Base-by-base conservation (phyloP, 1,140 invertebrate species). In the Drosophila trapezifrons region DNA sequence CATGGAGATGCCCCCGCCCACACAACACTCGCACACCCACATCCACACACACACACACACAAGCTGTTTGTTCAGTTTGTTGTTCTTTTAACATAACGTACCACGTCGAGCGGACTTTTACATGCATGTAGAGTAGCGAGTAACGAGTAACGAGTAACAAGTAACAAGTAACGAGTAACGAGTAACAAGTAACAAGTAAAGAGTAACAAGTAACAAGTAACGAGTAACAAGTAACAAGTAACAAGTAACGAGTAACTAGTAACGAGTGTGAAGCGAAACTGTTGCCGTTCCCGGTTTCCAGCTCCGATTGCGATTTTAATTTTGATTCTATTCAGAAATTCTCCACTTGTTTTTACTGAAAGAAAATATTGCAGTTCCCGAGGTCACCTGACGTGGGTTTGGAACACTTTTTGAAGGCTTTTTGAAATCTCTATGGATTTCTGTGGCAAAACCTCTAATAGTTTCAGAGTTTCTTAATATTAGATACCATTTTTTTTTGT, bases 41-140 rank as follows among this genome's bases (percentile, higher is more conserved):
- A 32, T 7, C 4, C 18, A 17, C 18, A 22, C 25, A 29, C 60
- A 22, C 55, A 63, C 32, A 56, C 15, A 56, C 54, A n/a, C 42
- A 29, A 29, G 43, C 40, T 49, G 55, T 49, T 38, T 52, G 35
- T 52, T 57, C 59, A 65, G 65, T 32, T 78, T 75, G 70, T 65
- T 70, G 55, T 62, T 37, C 13, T 60, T 70, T 76, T 75, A 64
- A 38, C 15, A 22, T 27, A 29, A 47, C 6, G 42, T 70, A 27
- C 46, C 54, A 70, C 15, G 45, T 52, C 72, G 22, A 40, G 43
- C 38, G 55, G 54, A 73, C 13, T 52, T 64, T 63, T 51, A 71
- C 43, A 49, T 22, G 45, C 37, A 27, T 22, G 43, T 42, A 40
- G 25, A 35, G 17, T 9, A 42, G 10, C 27, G n/a, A 49, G 20